Conservation (phyloP, 2,797 vertebrate genomes). For the Sylvia borin region DNA sequence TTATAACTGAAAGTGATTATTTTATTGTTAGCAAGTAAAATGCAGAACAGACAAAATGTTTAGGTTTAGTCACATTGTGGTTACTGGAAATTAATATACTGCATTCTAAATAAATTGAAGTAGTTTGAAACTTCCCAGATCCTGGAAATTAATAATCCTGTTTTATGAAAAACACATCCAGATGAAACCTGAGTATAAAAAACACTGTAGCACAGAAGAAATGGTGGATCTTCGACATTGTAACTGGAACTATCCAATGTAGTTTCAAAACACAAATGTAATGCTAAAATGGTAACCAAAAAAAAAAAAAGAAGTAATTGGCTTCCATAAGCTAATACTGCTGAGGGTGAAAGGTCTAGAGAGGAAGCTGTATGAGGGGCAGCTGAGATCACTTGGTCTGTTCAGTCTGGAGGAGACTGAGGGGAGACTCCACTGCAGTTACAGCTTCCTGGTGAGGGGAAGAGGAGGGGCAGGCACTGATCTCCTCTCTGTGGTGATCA, state of each 20-base stretch:
- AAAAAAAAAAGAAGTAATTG: not conserved
- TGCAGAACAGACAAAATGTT: not conserved
- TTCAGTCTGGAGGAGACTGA: not conserved
- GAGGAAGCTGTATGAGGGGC: fast-evolving
- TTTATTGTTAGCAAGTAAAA: constrained; percentile 12
- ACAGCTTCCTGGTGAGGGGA: not conserved
- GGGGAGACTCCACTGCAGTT: not conserved
- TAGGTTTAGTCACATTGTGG: not conserved
- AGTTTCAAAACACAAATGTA: not conserved
- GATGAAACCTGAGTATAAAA: not conserved
- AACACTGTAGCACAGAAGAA: not conserved
- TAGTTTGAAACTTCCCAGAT: not conserved
- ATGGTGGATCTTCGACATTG: not conserved
- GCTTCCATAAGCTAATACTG: not conserved
- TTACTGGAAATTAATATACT: not conserved
- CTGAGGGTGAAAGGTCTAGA: not conserved
- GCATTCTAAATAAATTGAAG: not conserved
- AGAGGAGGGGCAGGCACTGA: not conserved
- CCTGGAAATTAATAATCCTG: not conserved
- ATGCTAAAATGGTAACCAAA: not conserved
- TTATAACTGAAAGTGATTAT: not conserved
- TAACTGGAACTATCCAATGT: not conserved
- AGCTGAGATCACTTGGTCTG: not conserved
- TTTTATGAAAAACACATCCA: not conserved
- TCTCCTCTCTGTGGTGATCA: not conserved